phyloP scores from a whole-genome alignment of 2,888 invertebrate genomes.

The Myopa tessellatipennis region DNA sequence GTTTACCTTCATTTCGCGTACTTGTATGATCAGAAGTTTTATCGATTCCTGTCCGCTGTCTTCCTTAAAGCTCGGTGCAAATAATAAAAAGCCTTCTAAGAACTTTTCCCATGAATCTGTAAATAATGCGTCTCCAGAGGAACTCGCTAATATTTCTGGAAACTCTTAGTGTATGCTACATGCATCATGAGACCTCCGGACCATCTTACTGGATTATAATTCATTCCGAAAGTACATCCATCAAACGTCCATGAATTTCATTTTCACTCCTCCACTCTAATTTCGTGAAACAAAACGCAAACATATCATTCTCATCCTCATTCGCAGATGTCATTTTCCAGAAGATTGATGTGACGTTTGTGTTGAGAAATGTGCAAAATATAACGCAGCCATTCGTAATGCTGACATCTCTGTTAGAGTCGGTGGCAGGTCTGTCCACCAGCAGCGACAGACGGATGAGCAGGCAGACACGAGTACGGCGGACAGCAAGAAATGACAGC shows the following conservation, averaged over 20 bases:
- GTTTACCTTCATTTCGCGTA: too few species aligned
- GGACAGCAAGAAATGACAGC: constrained; percentile 1
- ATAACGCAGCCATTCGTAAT: constrained; percentile 45
- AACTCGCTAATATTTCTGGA: too few species aligned
- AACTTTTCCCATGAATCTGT: too few species aligned
- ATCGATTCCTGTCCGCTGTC: neutral
- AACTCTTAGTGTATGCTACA: too few species aligned
- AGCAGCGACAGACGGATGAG: constrained; percentile 18
- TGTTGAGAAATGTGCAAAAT: constrained; percentile 47
- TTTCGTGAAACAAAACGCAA: constrained; percentile 26
- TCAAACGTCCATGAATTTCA: constrained; percentile 27
- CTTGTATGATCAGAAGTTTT: too few species aligned
- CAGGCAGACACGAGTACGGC: constrained; percentile 8
- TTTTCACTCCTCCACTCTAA: constrained; percentile 29
- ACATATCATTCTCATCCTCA: constrained; percentile 32
- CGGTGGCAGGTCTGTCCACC: constrained; percentile 41
- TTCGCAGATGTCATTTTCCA: constrained; percentile 41
- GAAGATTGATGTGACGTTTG: constrained; percentile 63
- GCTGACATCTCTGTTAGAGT: constrained; percentile 45
- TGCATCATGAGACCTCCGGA: too few species aligned
- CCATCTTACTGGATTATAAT: too few species aligned
- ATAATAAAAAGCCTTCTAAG: too few species aligned
- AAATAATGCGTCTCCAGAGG: too few species aligned
- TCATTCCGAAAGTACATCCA: neutral
- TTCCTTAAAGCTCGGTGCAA: neutral